These are phyloP conservation scores for Parauchenoglanis ngamensis DNA, from an alignment of 2,797 vertebrate species.

Conservation along the genomic window DNA sequence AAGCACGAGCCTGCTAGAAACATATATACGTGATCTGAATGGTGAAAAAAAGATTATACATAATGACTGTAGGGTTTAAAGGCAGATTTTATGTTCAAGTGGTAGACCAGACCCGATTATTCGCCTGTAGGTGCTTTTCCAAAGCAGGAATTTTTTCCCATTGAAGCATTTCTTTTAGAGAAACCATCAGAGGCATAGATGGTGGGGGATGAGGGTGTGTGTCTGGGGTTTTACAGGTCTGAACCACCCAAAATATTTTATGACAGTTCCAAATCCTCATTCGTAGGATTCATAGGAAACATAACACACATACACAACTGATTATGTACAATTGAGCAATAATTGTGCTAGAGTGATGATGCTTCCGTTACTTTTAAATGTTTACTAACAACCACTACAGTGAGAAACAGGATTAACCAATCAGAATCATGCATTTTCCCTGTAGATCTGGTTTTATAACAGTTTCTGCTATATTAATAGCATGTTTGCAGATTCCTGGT, in stretches of 20 bases:
- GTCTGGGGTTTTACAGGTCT: not conserved
- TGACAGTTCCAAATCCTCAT: not conserved
- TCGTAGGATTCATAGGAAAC: not conserved
- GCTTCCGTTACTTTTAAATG: not conserved
- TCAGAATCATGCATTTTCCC: not conserved
- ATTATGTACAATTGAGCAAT: not conserved
- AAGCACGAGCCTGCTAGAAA: not conserved
- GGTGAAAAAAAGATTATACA: not conserved
- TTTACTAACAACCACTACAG: not conserved
- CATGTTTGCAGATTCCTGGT: not conserved
- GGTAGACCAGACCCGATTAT: not conserved
- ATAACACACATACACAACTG: not conserved
- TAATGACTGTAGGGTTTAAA: not conserved
- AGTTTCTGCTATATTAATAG: not conserved
- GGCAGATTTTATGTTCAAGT: not conserved
- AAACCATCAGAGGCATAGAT: not conserved
- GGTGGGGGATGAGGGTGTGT: not conserved
- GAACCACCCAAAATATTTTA: not conserved
- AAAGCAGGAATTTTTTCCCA: not conserved
- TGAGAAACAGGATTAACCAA: not conserved
- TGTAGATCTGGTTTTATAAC: not conserved
- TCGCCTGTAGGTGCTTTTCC: not conserved
- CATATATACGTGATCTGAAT: not conserved
- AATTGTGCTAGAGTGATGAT: not conserved
- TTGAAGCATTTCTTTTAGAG: not conserved